Evolutionary conservation across 1,140 invertebrate species (phyloP), one percentile per base, ranked within the genome.

Genomic region (Adoxophyes honmai): DNA sequence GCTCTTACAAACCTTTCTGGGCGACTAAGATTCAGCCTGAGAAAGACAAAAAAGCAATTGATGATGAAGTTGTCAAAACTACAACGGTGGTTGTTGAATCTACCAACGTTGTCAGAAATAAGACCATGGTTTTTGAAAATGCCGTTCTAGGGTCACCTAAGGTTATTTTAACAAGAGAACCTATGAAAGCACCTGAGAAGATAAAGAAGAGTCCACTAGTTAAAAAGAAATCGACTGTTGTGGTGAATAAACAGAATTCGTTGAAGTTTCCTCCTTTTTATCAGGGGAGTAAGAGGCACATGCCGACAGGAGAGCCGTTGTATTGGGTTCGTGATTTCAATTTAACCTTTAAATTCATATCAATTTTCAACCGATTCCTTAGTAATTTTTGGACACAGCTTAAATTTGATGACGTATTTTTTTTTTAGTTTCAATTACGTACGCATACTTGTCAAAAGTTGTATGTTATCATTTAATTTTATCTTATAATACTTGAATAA

Each of bases 1-100:
- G 73, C 52, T 65, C 67, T n/a, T 83, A 82, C 56, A 78, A 75
- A 69, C 78, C 80, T 1, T 83, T 83, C 56, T 84, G 79, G 83
- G 76, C 81, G 0, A 76, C 73, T 0, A 86, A 68, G 70, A 63
- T 74, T 5, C 55, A 59, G 6, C 55, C 69, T 10, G 33, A 67
- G 34, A 44, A 57, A 33, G 51, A 59, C 6, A 28, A 28, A 16
- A 54, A 60, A 15, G 14, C 53, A 48, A 42, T 35, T 34, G 16
- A 63, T 4, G 66, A 73, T 51, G 13, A 16, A 35, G 66, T 61
- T 48, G 28, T 44, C 0, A 64, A 21, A 55, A 71, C 56, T 59
- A 69, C 36, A 33, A 33, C 68, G 48, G 35, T 16, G 7, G 34
- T 52, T 0, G 59, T 56, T 33, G 72, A 73, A 51, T 61, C 42